These are phyloP conservation scores for Panorpa germanica DNA, from an alignment of 2,888 invertebrate genomes.

Conservation along the genomic window DNA sequence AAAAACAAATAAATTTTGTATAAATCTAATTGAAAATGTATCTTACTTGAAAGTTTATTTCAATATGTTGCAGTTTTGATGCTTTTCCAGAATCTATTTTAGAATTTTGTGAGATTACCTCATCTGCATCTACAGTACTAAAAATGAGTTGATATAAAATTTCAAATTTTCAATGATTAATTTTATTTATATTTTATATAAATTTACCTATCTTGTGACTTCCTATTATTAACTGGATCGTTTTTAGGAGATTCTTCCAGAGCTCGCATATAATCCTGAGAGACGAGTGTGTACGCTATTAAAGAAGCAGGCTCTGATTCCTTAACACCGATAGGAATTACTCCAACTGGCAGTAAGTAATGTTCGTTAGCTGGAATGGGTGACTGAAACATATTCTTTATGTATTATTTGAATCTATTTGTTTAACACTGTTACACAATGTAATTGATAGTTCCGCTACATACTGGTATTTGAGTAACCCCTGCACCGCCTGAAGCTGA, in stretches of 20 bases:
- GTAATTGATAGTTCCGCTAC: conserved; percentile 8
- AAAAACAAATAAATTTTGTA: too few relatives aligned
- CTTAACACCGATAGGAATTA: conserved; percentile 49
- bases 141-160: conserved; percentile 9
- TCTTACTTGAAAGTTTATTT: too few relatives aligned
- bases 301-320: conserved; percentile 71
- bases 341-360: conserved; percentile 39
- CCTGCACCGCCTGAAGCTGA: conserved; percentile 26
- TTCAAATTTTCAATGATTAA: conserved; percentile 2
- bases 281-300: conserved; percentile 64
- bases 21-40: too few relatives aligned
- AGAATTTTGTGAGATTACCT: background rate
- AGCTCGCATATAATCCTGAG: conserved; percentile 44
- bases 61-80: too few relatives aligned
- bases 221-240: conserved; percentile 21
- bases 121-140: conserved; percentile 17
- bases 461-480: conserved; percentile 23
- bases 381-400: conserved; percentile 26
- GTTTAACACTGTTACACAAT: background rate
- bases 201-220: conserved; percentile 19
- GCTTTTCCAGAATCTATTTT: too few relatives aligned
- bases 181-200: background rate
- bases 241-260: conserved; percentile 24
- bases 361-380: conserved; percentile 51
- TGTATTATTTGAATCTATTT: conserved; percentile 8